Percentiles rank a stretch among this genome's conserved stretches.
These are phyloP conservation scores for Mesocricetus auratus DNA, from an alignment of 2,113 vertebrate genomes.

Conservation along the genomic window DNA sequence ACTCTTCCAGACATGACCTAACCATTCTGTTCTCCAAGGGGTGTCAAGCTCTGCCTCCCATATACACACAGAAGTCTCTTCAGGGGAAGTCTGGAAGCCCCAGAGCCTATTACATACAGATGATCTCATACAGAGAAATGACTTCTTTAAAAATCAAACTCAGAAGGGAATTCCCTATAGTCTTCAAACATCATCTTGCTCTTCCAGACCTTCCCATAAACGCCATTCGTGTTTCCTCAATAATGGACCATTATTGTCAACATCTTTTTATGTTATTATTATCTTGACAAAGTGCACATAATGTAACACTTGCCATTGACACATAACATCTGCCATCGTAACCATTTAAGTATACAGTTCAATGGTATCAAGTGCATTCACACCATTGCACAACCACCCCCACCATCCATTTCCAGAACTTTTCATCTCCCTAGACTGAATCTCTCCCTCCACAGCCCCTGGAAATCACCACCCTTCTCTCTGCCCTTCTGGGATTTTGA, in stretches of 20 bases:
- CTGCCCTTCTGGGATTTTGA: neutral
- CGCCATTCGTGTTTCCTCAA: neutral
- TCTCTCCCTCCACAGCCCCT: neutral
- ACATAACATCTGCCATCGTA: neutral
- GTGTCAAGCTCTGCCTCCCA: neutral
- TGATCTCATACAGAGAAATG: neutral
- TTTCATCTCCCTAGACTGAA: neutral
- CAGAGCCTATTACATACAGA: neutral
- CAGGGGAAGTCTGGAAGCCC: neutral
- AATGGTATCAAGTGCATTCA: neutral
- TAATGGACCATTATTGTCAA: neutral
- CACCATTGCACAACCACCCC: neutral
- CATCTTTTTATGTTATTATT: neutral
- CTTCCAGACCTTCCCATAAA: neutral
- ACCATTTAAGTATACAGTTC: too few relatives aligned
- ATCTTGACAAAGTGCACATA: neutral
- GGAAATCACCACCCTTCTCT: neutral
- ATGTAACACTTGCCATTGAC: neutral
- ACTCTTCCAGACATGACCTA: slow-evolving; percentile 13
- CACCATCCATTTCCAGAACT: neutral
- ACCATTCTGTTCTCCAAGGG: neutral
- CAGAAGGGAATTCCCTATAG: neutral
- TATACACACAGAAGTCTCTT: neutral
- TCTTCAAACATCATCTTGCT: neutral
- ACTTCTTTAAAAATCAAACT: neutral